These are phyloP conservation scores for Pachyramphus minor DNA, from an alignment of 2,113 vertebrate genomes.

Conservation along the genomic window DNA sequence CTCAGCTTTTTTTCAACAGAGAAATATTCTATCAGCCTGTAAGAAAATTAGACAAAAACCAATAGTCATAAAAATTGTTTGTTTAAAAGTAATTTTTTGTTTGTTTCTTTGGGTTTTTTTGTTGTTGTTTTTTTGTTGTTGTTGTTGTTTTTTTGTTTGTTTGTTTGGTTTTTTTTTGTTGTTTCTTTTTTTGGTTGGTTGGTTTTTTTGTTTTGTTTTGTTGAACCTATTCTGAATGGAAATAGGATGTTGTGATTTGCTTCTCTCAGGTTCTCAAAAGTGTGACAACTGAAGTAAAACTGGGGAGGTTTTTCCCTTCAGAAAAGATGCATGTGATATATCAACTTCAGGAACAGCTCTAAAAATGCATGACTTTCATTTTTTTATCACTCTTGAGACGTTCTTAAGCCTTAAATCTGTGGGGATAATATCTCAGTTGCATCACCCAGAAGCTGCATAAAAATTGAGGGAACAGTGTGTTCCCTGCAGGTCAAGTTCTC, in stretches of 20 bases:
- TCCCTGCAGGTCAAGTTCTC: not conserved
- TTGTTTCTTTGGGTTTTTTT: too few species aligned
- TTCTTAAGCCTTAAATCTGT: not conserved
- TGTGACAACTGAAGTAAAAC: not conserved
- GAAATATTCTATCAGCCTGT: not conserved
- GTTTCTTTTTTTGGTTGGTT: too few species aligned
- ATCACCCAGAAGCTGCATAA: not conserved
- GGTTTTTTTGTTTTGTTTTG: too few species aligned
- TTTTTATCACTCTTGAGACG: not conserved
- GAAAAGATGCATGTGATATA: not conserved
- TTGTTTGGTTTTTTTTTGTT: too few species aligned
- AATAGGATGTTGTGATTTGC: not conserved
- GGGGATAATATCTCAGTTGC: not conserved
- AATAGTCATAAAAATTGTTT: not conserved
- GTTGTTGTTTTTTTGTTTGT: too few species aligned
- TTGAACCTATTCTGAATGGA: not conserved
- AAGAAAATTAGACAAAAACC: not conserved
- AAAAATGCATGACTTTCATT: not conserved
- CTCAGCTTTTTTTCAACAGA: not conserved
- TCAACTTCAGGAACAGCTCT: not conserved
- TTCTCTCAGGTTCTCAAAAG: not conserved
- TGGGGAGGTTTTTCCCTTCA: not conserved
- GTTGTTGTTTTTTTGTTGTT: too few species aligned
- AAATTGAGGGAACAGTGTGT: not conserved
- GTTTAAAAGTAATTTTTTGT: not conserved